phyloP scores from a whole-genome alignment of 2,888 invertebrate species.

The Syrphus vitripennis region DNA sequence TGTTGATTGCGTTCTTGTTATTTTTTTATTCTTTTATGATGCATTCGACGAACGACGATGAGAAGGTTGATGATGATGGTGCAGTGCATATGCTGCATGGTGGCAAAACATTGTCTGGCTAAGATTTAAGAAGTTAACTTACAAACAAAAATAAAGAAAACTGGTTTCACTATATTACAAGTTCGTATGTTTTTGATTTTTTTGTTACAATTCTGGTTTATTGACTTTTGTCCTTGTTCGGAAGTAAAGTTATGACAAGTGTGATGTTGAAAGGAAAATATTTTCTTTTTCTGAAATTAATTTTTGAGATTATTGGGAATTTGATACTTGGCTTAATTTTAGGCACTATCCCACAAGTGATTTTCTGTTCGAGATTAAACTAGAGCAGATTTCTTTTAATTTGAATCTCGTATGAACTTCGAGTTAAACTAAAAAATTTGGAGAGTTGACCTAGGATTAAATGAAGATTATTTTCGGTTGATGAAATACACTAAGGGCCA shows the following conservation, averaged over 20 bases:
- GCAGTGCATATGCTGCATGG: constrained; percentile 5
- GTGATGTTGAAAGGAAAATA: constrained; percentile 58
- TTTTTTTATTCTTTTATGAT: constrained; percentile 10
- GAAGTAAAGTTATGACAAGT: constrained; percentile 67
- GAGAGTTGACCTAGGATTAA: no score
- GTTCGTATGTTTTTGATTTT: constrained; percentile 11
- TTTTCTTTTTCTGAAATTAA: constrained; percentile 2
- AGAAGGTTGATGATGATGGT: constrained; percentile 19
- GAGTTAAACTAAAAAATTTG: no score
- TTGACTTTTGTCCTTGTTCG: constrained; percentile 69
- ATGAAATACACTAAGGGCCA: no score
- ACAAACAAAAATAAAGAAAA: constrained; percentile 33
- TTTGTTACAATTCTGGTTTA: constrained; percentile 31
- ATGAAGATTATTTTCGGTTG: no score
- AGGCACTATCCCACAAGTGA: no score
- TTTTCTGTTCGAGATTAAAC: no score
- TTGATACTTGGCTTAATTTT: no score
- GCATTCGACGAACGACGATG: constrained; percentile 10
- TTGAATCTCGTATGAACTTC: no score
- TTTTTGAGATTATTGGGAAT: constrained; percentile 3
- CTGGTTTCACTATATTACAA: constrained; percentile 51
- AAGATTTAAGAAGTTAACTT: constrained; percentile 30
- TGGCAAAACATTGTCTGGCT: constrained; percentile 67
- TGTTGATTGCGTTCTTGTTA: constrained; percentile 37
- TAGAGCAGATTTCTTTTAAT: no score